These are phyloP conservation scores for Leptura quadrifasciata DNA, from an alignment of 2,888 invertebrate genomes.

Conservation along the genomic window DNA sequence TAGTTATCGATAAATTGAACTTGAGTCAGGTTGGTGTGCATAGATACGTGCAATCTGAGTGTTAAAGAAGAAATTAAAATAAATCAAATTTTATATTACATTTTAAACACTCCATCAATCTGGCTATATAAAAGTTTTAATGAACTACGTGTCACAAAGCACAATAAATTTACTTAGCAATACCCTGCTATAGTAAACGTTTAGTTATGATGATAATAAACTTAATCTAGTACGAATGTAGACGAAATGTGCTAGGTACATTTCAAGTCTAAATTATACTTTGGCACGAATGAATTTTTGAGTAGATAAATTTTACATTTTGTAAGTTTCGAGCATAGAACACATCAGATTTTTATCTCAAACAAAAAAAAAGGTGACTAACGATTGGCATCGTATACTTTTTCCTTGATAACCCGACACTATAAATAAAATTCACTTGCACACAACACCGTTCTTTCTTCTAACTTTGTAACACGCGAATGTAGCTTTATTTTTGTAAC, in stretches of 20 bases:
- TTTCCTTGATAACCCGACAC: slow-evolving; percentile 27
- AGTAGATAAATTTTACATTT: neutral
- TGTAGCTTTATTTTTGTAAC: slow-evolving; percentile 16
- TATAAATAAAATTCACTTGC: slow-evolving; percentile 13
- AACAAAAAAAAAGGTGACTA: slow-evolving; percentile 16
- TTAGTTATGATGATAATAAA: neutral
- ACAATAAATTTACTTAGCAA: neutral
- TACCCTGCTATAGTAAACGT: neutral
- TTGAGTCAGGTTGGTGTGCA: too few species aligned
- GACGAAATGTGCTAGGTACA: neutral
- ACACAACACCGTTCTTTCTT: slow-evolving; percentile 27
- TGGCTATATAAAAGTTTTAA: neutral
- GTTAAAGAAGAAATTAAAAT: neutral
- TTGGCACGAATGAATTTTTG: neutral
- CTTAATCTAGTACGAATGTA: neutral
- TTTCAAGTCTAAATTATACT: neutral
- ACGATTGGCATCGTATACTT: slow-evolving; percentile 27
- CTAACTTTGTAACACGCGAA: slow-evolving; percentile 24
- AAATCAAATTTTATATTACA: neutral
- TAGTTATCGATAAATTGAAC: too few species aligned
- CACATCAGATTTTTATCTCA: neutral
- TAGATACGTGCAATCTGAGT: too few species aligned
- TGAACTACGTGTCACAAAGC: neutral
- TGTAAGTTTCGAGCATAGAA: neutral
- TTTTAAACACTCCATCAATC: neutral